phyloP scores from a whole-genome alignment of 2,113 vertebrate genomes.

The Xyrauchen texanus region DNA sequence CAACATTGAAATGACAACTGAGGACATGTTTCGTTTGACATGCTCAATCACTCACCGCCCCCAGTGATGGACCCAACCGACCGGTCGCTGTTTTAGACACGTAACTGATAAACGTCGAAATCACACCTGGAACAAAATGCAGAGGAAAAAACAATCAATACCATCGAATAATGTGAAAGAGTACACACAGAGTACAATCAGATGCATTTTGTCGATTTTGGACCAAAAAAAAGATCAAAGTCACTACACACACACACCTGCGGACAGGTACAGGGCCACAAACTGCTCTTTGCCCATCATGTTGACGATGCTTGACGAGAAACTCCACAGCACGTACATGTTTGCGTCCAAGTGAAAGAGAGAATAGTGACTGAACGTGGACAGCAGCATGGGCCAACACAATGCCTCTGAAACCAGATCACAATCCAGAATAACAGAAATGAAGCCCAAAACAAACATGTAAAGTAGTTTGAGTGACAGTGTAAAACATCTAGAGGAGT shows the following conservation, averaged over 20 bases:
- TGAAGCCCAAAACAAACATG: too few species aligned
- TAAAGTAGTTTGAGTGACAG: too few species aligned
- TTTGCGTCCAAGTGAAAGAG: constrained; percentile 93
- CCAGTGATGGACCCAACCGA: constrained; percentile 87
- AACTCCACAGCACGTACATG: constrained; percentile 98
- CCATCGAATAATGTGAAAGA: too few species aligned
- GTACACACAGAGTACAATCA: too few species aligned
- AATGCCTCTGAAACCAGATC: constrained; percentile 72
- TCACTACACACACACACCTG: constrained; percentile 74
- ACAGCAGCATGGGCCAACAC: constrained; percentile 91
- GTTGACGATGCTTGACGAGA: constrained; percentile 89
- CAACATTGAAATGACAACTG: not conserved
- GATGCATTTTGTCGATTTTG: too few species aligned
- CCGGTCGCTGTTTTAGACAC: constrained; percentile 82
- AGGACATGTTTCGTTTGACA: not conserved
- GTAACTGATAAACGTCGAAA: constrained; percentile 88
- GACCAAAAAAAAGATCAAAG: too few species aligned
- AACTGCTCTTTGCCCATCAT: constrained; percentile 93
- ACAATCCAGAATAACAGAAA: not conserved
- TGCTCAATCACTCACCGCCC: constrained; percentile 81
- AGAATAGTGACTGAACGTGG: constrained; percentile 93
- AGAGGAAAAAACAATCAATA: not conserved
- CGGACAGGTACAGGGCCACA: constrained; percentile 91
- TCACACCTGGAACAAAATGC: constrained; percentile 79
- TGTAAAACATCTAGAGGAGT: too few species aligned